A percentile compares a stretch with the other conserved stretches of the same genome.
These are phyloP conservation scores for Nasua narica DNA, from an alignment of 2,797 vertebrate genomes.

Conservation along the genomic window DNA sequence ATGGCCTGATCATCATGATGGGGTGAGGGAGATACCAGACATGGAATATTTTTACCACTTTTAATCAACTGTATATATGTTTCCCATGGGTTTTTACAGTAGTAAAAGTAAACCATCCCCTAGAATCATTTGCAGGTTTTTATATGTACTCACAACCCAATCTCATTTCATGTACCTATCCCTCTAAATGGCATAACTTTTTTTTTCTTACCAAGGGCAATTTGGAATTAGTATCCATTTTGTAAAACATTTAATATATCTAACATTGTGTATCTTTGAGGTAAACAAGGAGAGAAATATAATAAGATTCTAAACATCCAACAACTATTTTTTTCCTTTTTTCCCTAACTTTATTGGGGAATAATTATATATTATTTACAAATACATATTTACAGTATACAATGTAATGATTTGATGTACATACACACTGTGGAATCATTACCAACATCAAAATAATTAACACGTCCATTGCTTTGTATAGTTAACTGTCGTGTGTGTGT, in stretches of 20 bases:
- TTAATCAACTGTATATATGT: not conserved
- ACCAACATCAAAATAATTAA: not conserved
- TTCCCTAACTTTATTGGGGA: not conserved
- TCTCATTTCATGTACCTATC: not conserved
- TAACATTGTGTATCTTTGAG: not conserved
- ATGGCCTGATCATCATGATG: not conserved
- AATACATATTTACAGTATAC: not conserved
- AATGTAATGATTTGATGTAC: not conserved
- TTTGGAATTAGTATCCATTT: not conserved
- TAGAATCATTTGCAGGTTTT: not conserved
- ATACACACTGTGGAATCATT: not conserved
- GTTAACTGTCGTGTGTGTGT: not conserved
- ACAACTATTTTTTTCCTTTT: not conserved
- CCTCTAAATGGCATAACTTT: not conserved
- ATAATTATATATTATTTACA: not conserved
- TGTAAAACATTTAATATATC: not conserved
- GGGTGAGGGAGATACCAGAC: fast-evolving
- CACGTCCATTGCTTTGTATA: not conserved
- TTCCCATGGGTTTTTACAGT: not conserved
- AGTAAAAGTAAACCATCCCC: not conserved
- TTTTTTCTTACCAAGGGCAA: not conserved
- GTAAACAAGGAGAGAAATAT: not conserved
- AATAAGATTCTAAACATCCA: not conserved
- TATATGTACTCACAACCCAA: not conserved
- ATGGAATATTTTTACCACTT: not conserved